Base-by-base conservation (phyloP, 1,140 invertebrate species). In the Oryctes rhinoceros region DNA sequence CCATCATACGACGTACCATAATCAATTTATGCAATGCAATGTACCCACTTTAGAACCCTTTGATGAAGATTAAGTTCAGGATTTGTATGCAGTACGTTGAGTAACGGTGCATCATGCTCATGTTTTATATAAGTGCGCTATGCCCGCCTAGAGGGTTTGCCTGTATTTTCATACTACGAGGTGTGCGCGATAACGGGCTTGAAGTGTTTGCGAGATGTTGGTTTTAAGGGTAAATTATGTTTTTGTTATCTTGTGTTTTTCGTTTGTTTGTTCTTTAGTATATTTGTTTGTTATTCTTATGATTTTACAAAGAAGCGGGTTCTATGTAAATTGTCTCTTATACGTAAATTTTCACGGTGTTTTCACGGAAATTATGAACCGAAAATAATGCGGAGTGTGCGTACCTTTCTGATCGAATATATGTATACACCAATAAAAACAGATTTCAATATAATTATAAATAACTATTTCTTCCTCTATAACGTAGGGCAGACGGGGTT, bases 11-110 rank as follows among this genome's bases (percentile, higher is more conserved):
- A 24, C 65, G n/a, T 71, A 20, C 65, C 11, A 35, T 35, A 24
- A 71, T 79, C 74, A 79, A 74, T 35, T 74, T 75, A 75, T 79
- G 78, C 78, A 74, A 44, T 30, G 65, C 24, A 53, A 30, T 30
- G 24, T 30, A 30, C 24, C 62, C 11, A 79, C 39, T 79, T 79
- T 48, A 24, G 48, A 79, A 15, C 39, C 13, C 65, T 20, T 18
- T 71, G 15, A 74, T 47, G 71, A 71, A 65, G 78, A 24, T 71
- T 71, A 71, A 71, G 24, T 24, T 35, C 24, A 71, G 65, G 65
- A 71, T 35, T 13, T 30, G 35, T 37, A 30, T 71, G 65, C 65
- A 71, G 65, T 71, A 71, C 7, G 65, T 35, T 71, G 18, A 35
- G 5, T 35, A 71, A 71, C 65, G 35, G 65, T 71, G 65, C 65